These are phyloP conservation scores for Caranx melampygus DNA, from an alignment of 2,113 vertebrate genomes.

Conservation along the genomic window DNA sequence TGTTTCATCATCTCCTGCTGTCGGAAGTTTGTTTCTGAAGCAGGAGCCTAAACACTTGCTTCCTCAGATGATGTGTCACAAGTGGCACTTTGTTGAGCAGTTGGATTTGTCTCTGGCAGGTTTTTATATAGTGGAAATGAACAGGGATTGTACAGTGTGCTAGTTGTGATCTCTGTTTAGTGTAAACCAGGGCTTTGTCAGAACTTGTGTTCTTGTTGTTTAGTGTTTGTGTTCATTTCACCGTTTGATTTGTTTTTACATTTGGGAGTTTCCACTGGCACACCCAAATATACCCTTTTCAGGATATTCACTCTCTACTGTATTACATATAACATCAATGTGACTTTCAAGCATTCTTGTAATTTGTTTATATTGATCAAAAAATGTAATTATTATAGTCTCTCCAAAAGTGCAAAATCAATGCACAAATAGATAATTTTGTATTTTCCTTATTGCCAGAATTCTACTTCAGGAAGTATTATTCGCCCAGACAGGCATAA, in stretches of 20 bases:
- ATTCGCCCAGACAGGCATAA: not conserved
- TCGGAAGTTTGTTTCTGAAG: slow-evolving; percentile 81
- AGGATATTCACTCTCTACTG: no score
- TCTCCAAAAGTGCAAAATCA: not conserved
- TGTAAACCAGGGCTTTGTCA: slow-evolving; percentile 65
- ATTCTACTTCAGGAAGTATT: not conserved
- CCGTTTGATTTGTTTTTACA: slow-evolving; percentile 54
- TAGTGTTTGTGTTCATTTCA: slow-evolving; percentile 40
- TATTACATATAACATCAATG: not conserved
- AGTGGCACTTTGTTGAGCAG: slow-evolving; percentile 77
- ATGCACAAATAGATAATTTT: not conserved
- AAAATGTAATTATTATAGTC: not conserved
- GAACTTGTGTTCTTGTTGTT: slow-evolving; percentile 59
- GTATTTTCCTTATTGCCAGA: not conserved
- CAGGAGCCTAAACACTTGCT: slow-evolving; percentile 71
- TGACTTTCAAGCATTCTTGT: not conserved
- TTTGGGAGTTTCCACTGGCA: slow-evolving; percentile 26
- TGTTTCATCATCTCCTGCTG: slow-evolving; percentile 76
- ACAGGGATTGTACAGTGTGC: slow-evolving; percentile 53
- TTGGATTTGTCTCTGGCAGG: slow-evolving; percentile 67
- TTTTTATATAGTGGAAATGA: slow-evolving; percentile 63
- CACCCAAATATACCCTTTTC: slow-evolving; percentile 12
- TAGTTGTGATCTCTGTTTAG: slow-evolving; percentile 69
- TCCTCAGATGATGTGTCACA: slow-evolving; percentile 77
- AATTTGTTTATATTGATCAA: not conserved